Conservation (phyloP, 2,797 vertebrate species). For the Acipenser ruthenus region DNA sequence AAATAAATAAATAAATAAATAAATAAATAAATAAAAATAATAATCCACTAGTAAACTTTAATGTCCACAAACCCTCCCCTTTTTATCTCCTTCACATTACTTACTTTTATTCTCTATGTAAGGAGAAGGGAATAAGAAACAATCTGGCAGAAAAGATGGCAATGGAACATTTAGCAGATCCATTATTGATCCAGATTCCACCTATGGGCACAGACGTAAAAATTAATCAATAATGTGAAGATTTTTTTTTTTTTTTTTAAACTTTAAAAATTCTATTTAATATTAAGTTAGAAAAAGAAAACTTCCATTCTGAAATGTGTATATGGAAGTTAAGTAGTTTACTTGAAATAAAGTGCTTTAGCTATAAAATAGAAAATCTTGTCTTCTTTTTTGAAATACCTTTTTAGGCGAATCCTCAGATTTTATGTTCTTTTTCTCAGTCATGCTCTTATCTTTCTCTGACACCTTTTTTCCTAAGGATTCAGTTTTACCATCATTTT, state of each 20-base stretch:
- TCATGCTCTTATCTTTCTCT: slow-evolving; percentile 17
- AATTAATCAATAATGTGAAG: not conserved
- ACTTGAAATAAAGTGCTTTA: no score
- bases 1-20: no score
- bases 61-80: no score
- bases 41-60: no score
- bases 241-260: no score
- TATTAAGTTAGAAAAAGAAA: no score
- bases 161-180: slow-evolving; percentile 65
- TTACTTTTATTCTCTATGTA: slow-evolving; percentile 63
- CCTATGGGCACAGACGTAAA: slow-evolving; percentile 24
- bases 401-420: slow-evolving; percentile 17
- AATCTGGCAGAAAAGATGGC: slow-evolving; percentile 56
- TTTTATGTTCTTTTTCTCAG: not conserved
- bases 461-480: not conserved
- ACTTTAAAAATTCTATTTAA: no score
- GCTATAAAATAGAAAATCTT: no score
- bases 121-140: slow-evolving; percentile 41
- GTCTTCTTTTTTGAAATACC: slow-evolving; percentile 24
- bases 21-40: no score
- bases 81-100: slow-evolving; percentile 1
- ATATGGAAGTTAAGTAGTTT: no score
- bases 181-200: slow-evolving; percentile 52
- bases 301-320: no score
- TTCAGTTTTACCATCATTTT: slow-evolving; percentile 25